Percentiles rank a stretch among this genome's conserved stretches.
Evolutionary conservation across 2,113 vertebrate species (phyloP).

Genomic region (Lucifuga dentata): DNA sequence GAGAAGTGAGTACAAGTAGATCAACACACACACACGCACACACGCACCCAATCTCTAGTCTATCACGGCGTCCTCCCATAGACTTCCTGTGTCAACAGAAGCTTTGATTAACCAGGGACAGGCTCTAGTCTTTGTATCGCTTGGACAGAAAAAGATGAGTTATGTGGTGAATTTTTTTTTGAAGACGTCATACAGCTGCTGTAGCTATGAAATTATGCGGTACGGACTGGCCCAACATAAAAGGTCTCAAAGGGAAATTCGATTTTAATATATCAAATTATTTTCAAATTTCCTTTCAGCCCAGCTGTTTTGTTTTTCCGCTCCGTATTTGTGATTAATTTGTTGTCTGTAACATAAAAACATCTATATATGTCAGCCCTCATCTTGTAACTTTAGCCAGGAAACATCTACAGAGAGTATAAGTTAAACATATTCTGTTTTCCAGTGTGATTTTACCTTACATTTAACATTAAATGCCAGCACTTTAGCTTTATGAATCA

Average conservation of each 20-base stretch:
- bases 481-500: slow-evolving; percentile 65
- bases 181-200: not conserved
- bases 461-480: too few relatives aligned
- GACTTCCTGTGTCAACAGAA: slow-evolving; percentile 75
- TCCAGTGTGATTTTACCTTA: slow-evolving; percentile 64
- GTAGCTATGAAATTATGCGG: slow-evolving; percentile 24
- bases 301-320: slow-evolving; percentile 44
- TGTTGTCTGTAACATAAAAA: not conserved
- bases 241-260: slow-evolving; percentile 39
- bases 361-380: slow-evolving; percentile 6
- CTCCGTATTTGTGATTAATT: slow-evolving; percentile 47
- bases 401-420: slow-evolving; percentile 45
- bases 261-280: slow-evolving; percentile 38
- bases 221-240: slow-evolving; percentile 10
- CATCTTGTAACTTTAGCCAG: slow-evolving; percentile 26
- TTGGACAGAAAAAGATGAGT: slow-evolving; percentile 29
- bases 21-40: slow-evolving; percentile 19
- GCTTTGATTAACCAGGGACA: slow-evolving; percentile 61
- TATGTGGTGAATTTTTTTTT: slow-evolving; percentile 32
- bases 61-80: slow-evolving; percentile 50
- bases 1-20: slow-evolving; percentile 52
- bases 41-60: slow-evolving; percentile 14
- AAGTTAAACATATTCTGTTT: slow-evolving; percentile 64
- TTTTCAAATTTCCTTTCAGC: slow-evolving; percentile 40
- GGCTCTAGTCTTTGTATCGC: slow-evolving; percentile 34